These are phyloP conservation scores for Acomys russatus DNA, from an alignment of 2,797 vertebrate genomes.

Conservation along the genomic window DNA sequence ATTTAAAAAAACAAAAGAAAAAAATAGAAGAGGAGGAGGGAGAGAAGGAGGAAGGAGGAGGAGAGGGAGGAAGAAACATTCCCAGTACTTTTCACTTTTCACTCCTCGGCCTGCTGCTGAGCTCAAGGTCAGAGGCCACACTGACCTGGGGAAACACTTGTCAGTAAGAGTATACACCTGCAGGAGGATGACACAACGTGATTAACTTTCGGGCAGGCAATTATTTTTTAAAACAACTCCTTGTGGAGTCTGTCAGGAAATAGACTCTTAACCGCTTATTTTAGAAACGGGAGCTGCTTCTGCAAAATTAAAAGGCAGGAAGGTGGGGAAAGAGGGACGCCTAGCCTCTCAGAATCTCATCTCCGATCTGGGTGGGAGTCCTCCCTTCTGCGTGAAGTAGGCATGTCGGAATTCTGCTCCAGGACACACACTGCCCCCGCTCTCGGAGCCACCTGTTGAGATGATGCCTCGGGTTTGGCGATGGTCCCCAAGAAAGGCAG, in stretches of 20 bases:
- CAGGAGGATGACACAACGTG: conserved; percentile 12
- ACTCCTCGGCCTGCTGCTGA: neutral
- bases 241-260: conserved; percentile 34
- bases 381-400: neutral
- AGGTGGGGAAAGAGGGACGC: neutral
- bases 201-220: neutral
- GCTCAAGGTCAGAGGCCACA: neutral
- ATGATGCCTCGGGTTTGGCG: neutral
- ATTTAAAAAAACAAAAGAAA: neutral
- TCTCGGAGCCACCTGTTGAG: neutral
- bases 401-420: neutral
- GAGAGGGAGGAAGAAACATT: neutral
- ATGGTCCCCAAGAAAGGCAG: neutral
- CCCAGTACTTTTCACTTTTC: neutral
- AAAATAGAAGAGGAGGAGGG: neutral
- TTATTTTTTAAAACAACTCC: conserved; percentile 56
- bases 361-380: fast-evolving
- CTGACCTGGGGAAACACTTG: neutral
- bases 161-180: neutral
- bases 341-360: neutral
- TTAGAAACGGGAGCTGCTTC: neutral
- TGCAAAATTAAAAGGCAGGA: neutral
- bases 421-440: neutral
- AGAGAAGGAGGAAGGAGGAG: neutral
- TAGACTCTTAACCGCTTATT: neutral